Evolutionary conservation across 2,888 invertebrate species (phyloP).

Genomic region (Pelosia muscerda): DNA sequence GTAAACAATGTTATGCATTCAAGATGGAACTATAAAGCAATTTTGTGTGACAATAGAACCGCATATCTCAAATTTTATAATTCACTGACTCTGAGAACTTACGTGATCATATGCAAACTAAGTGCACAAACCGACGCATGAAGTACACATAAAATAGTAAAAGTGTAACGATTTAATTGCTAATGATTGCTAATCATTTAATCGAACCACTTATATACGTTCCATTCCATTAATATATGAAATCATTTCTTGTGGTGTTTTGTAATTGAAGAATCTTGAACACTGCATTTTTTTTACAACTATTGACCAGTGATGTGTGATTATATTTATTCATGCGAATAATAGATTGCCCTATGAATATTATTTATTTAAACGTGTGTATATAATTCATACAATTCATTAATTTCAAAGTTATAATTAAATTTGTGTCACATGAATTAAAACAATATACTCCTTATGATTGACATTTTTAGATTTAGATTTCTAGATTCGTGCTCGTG

Average conservation of each 20-base stretch:
- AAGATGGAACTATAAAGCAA: neutral
- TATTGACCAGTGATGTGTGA: neutral
- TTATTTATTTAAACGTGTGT: neutral
- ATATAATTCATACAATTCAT: neutral
- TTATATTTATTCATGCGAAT: neutral
- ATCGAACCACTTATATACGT: slow-evolving; percentile 57
- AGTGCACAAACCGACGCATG: slow-evolving; percentile 53
- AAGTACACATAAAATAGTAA: slow-evolving; percentile 64
- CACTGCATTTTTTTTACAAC: slow-evolving; percentile 15
- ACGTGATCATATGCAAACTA: slow-evolving; percentile 72
- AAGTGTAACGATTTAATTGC: slow-evolving; percentile 78
- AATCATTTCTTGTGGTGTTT: slow-evolving; percentile 45
- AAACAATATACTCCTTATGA: too few relatives aligned
- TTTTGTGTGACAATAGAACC: slow-evolving; percentile 15
- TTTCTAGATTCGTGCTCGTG: too few relatives aligned
- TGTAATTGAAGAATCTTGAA: slow-evolving; percentile 24
- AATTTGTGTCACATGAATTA: neutral
- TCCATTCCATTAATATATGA: slow-evolving; percentile 58
- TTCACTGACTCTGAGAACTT: slow-evolving; percentile 42
- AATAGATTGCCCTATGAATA: neutral
- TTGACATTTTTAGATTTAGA: too few relatives aligned
- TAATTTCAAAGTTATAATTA: neutral
- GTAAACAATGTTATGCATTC: neutral
- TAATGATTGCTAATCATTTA: slow-evolving; percentile 58
- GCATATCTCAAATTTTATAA: slow-evolving; percentile 22